Evolutionary conservation across 2,797 vertebrate genomes (phyloP).

Genomic region (Luscinia luscinia): DNA sequence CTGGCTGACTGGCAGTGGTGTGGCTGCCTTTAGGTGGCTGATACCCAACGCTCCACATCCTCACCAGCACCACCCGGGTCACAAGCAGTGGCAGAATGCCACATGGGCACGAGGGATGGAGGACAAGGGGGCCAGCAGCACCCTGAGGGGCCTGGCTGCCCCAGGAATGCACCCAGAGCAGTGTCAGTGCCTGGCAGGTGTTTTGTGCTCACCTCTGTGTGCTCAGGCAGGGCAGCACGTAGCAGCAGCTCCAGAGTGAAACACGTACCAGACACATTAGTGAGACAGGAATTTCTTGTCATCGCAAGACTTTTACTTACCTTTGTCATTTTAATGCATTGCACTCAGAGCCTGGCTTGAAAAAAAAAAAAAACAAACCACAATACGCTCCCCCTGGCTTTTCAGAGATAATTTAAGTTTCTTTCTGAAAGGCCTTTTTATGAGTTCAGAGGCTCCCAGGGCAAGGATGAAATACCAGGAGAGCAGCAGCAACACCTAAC

Average conservation of each 20-base stretch:
- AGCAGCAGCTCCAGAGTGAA: background rate
- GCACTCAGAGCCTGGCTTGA: background rate
- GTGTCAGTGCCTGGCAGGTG: constrained; percentile 28
- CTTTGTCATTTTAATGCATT: constrained; percentile 64
- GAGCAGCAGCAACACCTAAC: background rate
- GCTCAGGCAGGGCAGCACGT: constrained; percentile 64
- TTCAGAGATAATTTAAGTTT: constrained; percentile 8
- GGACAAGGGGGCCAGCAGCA: background rate
- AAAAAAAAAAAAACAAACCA: background rate
- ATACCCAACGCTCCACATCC: accelerated
- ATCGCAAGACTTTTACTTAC: constrained; percentile 40
- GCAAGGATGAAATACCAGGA: constrained; percentile 7
- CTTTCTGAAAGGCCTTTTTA: constrained; percentile 47
- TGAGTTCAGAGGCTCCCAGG: background rate
- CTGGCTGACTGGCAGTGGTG: background rate
- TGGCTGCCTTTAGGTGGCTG: accelerated
- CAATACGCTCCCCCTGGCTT: background rate
- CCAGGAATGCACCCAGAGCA: constrained; percentile 30
- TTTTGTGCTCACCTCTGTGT: background rate
- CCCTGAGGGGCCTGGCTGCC: background rate
- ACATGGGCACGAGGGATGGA: accelerated
- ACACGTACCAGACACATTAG: constrained; percentile 50
- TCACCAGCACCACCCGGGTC: background rate
- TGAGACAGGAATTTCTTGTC: constrained; percentile 73
- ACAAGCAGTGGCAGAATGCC: background rate